A percentile compares a stretch with the other conserved stretches of the same genome.
Evolutionary conservation across 2,888 invertebrate species (phyloP).

Genomic region (Euplexia lucipara): DNA sequence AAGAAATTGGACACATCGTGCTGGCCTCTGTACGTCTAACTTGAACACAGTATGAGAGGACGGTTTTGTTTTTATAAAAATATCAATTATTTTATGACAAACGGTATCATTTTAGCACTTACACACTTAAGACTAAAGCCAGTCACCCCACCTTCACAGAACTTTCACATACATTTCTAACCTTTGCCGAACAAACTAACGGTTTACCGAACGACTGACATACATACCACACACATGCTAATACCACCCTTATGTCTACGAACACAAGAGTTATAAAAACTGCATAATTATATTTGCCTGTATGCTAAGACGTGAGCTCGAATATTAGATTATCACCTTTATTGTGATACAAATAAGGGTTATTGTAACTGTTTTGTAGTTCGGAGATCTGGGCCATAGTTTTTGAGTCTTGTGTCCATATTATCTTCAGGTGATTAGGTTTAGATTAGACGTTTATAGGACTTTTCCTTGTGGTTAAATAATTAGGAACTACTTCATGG

Average conservation of each 20-base stretch:
- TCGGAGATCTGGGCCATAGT: conserved; percentile 23
- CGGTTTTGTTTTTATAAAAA: no score
- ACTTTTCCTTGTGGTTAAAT: neutral
- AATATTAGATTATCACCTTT: conserved; percentile 34
- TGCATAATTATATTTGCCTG: conserved; percentile 24
- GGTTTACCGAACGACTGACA: conserved; percentile 61
- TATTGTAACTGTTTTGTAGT: conserved; percentile 9
- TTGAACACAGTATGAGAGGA: no score
- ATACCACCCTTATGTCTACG: conserved; percentile 39
- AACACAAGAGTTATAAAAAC: conserved; percentile 14
- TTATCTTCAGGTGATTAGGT: conserved; percentile 16
- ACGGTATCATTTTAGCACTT: conserved; percentile 36
- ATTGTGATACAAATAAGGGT: conserved; percentile 15
- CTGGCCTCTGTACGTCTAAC: no score
- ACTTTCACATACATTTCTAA: conserved; percentile 64
- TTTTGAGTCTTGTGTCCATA: conserved; percentile 9
- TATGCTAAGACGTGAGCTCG: neutral
- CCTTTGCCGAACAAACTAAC: conserved; percentile 61
- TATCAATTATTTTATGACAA: conserved; percentile 2
- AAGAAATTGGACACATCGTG: no score
- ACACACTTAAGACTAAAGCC: conserved; percentile 42
- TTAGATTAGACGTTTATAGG: conserved; percentile 4
- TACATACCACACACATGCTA: conserved; percentile 49
- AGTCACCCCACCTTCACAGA: conserved; percentile 44
- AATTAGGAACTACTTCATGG: no score